Percentiles rank a stretch among this genome's conserved stretches.
Conservation (phyloP, 2,113 vertebrate genomes). For the Haemorhous mexicanus region DNA sequence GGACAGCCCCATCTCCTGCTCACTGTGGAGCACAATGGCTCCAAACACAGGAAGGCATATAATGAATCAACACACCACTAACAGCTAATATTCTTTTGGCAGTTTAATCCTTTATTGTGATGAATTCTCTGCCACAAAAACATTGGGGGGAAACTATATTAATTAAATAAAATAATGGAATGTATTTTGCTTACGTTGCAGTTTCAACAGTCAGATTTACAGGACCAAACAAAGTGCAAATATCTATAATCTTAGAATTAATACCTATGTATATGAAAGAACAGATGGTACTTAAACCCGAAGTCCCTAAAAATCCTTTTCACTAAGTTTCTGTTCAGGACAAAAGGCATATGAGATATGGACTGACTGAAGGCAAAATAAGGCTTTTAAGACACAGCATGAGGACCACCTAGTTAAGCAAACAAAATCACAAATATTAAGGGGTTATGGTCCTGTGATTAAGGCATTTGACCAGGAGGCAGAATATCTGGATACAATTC, state of each 20-base stretch:
- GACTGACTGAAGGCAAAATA: background rate
- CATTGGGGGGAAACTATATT: background rate
- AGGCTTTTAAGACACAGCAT: background rate
- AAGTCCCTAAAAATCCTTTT: background rate
- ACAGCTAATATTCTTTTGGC: conserved; percentile 46
- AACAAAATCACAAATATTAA: background rate
- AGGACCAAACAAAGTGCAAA: background rate
- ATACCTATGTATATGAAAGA: background rate
- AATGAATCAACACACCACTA: conserved; percentile 34
- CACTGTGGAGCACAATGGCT: background rate
- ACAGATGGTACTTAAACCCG: background rate
- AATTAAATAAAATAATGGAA: background rate
- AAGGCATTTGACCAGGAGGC: background rate
- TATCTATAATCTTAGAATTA: background rate
- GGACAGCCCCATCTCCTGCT: conserved; percentile 33
- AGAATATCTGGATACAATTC: conserved; percentile 17
- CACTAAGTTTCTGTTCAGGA: background rate
- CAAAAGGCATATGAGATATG: background rate
- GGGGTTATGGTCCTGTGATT: background rate
- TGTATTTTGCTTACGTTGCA: background rate
- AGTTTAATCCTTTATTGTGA: conserved; percentile 45
- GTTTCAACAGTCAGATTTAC: background rate
- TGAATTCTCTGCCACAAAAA: conserved; percentile 31
- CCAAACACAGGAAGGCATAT: background rate
- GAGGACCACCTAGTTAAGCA: background rate